Evolutionary conservation across 2,797 vertebrate species (phyloP), one percentile per base, ranked within the genome.

Genomic region (Ctenopoma kingsleyae): DNA sequence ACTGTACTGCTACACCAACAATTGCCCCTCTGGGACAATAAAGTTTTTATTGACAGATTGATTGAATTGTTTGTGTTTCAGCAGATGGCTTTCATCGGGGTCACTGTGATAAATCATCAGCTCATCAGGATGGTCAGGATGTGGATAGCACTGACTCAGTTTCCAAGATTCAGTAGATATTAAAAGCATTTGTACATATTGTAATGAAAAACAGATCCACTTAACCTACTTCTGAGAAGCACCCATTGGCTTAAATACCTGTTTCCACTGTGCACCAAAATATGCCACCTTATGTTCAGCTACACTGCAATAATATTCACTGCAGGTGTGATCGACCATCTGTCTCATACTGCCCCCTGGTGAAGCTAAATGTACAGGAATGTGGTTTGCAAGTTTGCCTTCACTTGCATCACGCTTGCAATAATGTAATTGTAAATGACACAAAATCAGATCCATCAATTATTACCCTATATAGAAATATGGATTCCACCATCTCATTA

Each of bases 301-400:
- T 22, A 12, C 36, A 22, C 13, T 62, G 38, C 23, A 62, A 40
- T 44, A 6, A 35, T 0, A 2, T 46, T 2, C 15, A 35, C 16
- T 47, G 9, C 1, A 11, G 6, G 2, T 47, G 9, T 2, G 10
- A 19, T 13, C 68, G 10, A 48, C 0, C 17, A 30, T 20, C 50
- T 68, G 58, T 73, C 9, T 19, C 47, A 23, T 47, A 25, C 74
- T 49, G 80, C 78, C 71, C 73, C 58, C 85, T 86, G n/a, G 43
- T 80, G 87, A 2, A n/a, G 23, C 6, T n/a, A 41, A 17, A 51
- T 48, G 8, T 22, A 16, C 12, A 19, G 17, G 0, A 10, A 10
- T 16, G 35, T 2, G 22, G 3, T 16, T 12, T 59, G 6, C 3
- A 36, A 22, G 38, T 43, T 1, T 61, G 8, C 16, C 2, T 7